Evolutionary conservation across 2,797 vertebrate species (phyloP), one percentile per base, ranked within the genome.

Genomic region (Rhinella marina): DNA sequence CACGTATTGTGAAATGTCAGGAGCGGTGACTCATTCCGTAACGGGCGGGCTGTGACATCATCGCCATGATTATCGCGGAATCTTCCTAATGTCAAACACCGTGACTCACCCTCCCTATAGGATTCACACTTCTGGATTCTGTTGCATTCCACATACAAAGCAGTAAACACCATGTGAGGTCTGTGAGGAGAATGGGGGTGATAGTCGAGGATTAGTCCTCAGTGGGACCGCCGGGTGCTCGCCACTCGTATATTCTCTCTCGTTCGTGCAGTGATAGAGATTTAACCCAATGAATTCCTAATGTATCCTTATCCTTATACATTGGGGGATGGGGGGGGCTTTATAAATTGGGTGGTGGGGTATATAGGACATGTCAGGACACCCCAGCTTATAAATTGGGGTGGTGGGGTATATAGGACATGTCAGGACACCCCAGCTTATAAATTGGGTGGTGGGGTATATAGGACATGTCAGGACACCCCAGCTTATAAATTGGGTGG

Each of bases 1-100:
- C 81, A 52, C 57, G 13, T 32, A 56, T 57, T 70, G 50, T 11
- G 50, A 72, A 72, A 72, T 83, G 82, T 83, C 66, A 83, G 66
- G 21, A 68, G 19, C 25, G 27, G 25, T 72, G 82, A 83, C 25
- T 83, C 82, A 72, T 57, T 57, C 25, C 32, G n/a, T 32, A 54
- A 52, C 50, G 19, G 32, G 62, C 23, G n/a, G 48, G 19, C 8
- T 41, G 50, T 56, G 25, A n/a, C 16, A 25, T 70, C 10, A 23
- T 50, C 7, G 48, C 41, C 13, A 14, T 8, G 41, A 57, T 83
- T 13, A 72, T 83, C 57, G 27, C 17, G 9, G 14, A 32, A 29
- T 57, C 25, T 27, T 83, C 82, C 52, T 27, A 82, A 82, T 82
- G 81, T 82, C 64, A 82, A 25, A 70, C 81, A 21, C 52, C 23